Percentiles rank a stretch among this genome's conserved stretches.
Evolutionary conservation across 2,113 vertebrate species (phyloP).

Genomic region (Bothrops jararaca): DNA sequence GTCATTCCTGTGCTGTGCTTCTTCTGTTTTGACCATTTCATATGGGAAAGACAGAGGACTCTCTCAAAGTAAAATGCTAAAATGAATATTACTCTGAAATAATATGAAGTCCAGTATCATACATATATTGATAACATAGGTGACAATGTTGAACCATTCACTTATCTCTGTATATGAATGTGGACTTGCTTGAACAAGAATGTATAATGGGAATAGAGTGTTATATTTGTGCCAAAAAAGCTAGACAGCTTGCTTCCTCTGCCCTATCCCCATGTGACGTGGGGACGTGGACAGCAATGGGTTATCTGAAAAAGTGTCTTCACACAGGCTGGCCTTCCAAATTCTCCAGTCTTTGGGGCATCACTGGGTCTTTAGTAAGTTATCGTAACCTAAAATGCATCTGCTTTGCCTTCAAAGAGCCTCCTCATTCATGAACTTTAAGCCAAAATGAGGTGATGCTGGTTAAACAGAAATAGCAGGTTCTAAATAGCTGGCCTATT

Average conservation of each 20-base stretch:
- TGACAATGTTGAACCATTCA: not conserved
- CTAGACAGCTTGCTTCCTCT: not conserved
- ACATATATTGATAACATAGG: not conserved
- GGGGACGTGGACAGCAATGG: not conserved
- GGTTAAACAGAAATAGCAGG: constrained; percentile 24
- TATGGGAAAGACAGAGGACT: not conserved
- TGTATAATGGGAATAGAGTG: not conserved
- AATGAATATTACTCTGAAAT: not conserved
- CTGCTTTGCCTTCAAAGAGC: not conserved
- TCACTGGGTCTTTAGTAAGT: constrained; percentile 8
- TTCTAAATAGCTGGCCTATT: constrained; percentile 4
- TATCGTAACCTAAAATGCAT: not conserved
- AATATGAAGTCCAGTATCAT: not conserved
- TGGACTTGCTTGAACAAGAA: not conserved
- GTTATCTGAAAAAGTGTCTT: not conserved
- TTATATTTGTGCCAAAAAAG: not conserved
- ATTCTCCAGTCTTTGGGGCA: not conserved
- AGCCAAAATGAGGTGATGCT: not conserved
- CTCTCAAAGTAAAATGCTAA: not conserved
- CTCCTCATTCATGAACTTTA: constrained; percentile 5
- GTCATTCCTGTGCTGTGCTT: not conserved
- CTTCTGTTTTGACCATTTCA: not conserved
- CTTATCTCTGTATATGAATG: not conserved
- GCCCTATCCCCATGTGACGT: no score
- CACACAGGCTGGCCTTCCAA: not conserved